A percentile compares a stretch with the other conserved stretches of the same genome.
Conservation (phyloP, 2,888 invertebrate genomes). For the Bhutanitis thaidina region DNA sequence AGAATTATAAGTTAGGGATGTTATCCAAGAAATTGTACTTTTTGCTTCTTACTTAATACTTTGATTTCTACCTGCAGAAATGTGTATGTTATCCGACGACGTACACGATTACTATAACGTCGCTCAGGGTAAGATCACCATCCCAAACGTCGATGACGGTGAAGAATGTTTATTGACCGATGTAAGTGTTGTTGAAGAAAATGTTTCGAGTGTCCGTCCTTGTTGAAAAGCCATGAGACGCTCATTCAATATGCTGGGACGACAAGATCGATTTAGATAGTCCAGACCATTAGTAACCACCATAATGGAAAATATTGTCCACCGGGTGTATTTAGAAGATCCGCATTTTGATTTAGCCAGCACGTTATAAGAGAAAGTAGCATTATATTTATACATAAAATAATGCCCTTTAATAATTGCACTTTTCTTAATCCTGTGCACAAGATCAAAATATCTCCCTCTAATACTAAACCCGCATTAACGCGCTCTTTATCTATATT, state of each 20-base stretch:
- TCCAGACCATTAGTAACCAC: conserved; percentile 6
- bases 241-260: conserved; percentile 7
- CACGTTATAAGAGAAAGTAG: conserved; percentile 11
- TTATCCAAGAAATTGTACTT: conserved; percentile 25
- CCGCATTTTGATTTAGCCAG: neutral
- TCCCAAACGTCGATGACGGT: conserved; percentile 96
- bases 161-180: conserved; percentile 94
- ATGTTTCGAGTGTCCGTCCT: conserved; percentile 25
- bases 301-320: neutral
- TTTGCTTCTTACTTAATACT: conserved; percentile 31
- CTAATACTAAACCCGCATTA: conserved; percentile 7
- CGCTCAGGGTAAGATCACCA: conserved; percentile 97
- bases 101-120: conserved; percentile 96
- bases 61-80: conserved; percentile 81
- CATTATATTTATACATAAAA: conserved; percentile 2
- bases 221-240: conserved; percentile 24
- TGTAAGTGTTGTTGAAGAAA: conserved; percentile 83
- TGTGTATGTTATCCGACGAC: conserved; percentile 90
- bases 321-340: neutral
- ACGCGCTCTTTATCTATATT: conserved; percentile 11
- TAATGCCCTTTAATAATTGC: conserved; percentile 1
- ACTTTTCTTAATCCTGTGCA: conserved; percentile 18
- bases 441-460: conserved; percentile 9
- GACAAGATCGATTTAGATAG: neutral
- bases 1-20: conserved; percentile 9